phyloP scores from a whole-genome alignment of 2,797 vertebrate genomes.

The Pempheris klunzingeri region DNA sequence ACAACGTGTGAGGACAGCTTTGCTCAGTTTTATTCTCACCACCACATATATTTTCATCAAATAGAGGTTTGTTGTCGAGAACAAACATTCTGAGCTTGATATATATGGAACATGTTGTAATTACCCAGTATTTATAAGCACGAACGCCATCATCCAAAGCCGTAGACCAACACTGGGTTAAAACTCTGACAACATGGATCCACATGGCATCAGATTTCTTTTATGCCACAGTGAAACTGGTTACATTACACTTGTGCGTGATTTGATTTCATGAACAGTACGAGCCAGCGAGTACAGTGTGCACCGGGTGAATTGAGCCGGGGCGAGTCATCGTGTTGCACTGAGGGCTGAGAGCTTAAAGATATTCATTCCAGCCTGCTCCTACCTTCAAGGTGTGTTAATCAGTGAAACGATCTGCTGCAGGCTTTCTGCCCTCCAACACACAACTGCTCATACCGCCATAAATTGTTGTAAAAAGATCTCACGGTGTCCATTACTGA shows the following conservation, averaged over 20 bases:
- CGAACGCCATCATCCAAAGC: not conserved
- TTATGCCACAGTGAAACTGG: not conserved
- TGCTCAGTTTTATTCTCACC: not conserved
- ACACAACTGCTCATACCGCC: not conserved
- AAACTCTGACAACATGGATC: not conserved
- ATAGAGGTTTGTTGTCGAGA: not conserved
- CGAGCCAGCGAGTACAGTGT: not conserved
- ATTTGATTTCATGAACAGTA: not conserved
- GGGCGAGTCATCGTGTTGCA: not conserved
- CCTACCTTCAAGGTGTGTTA: constrained; percentile 5
- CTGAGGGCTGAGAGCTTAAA: not conserved
- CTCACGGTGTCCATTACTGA: constrained; percentile 26
- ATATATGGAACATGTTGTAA: not conserved
- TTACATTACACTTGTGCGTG: not conserved
- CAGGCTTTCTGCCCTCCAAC: constrained; percentile 6
- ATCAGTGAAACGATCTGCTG: constrained; percentile 27
- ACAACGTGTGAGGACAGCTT: not conserved
- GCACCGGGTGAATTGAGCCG: not conserved
- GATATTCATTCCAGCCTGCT: constrained; percentile 1
- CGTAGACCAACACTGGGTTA: not conserved
- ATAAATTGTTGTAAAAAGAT: constrained; percentile 16
- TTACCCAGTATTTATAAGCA: not conserved
- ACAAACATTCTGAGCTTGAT: not conserved
- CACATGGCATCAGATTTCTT: not conserved
- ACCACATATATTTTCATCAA: not conserved